These are phyloP conservation scores for Jacana jacana DNA, from an alignment of 2,113 vertebrate genomes.

Conservation along the genomic window DNA sequence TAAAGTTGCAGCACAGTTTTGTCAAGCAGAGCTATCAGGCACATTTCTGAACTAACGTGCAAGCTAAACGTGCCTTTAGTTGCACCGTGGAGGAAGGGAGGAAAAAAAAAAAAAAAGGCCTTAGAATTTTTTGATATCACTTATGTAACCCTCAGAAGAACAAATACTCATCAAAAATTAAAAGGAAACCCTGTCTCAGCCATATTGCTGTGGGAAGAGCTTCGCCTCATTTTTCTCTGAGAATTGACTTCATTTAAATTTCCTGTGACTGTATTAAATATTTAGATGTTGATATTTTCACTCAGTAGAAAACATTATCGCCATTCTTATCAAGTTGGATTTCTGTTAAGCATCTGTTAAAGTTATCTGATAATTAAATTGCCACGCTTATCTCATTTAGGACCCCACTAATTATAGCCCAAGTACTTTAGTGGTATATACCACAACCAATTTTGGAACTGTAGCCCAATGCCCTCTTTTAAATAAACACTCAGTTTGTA, in stretches of 20 bases:
- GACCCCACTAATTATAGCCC: neutral
- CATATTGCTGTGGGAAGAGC: neutral
- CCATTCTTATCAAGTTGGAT: slow-evolving; percentile 25
- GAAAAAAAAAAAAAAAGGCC: neutral
- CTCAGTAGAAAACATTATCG: slow-evolving; percentile 29
- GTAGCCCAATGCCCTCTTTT: neutral
- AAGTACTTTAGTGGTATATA: neutral
- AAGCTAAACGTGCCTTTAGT: slow-evolving; percentile 1
- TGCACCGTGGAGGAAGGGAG: neutral
- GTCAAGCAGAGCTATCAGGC: neutral
- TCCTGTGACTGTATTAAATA: slow-evolving; percentile 49
- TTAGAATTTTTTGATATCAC: neutral
- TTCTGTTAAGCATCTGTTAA: slow-evolving; percentile 6
- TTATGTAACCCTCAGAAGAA: slow-evolving; percentile 52
- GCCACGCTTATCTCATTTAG: slow-evolving; percentile 7
- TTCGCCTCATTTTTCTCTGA: neutral
- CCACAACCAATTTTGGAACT: neutral
- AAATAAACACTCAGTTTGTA: neutral
- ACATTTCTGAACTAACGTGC: neutral
- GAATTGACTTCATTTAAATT: slow-evolving; percentile 43
- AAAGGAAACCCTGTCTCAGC: slow-evolving; percentile 21
- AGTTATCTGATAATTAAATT: slow-evolving; percentile 55
- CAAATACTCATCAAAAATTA: slow-evolving; percentile 65
- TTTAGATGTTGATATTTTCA: slow-evolving; percentile 61
- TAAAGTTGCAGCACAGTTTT: neutral